Conservation (phyloP, 2,113 vertebrate genomes). For the Upupa epops region DNA sequence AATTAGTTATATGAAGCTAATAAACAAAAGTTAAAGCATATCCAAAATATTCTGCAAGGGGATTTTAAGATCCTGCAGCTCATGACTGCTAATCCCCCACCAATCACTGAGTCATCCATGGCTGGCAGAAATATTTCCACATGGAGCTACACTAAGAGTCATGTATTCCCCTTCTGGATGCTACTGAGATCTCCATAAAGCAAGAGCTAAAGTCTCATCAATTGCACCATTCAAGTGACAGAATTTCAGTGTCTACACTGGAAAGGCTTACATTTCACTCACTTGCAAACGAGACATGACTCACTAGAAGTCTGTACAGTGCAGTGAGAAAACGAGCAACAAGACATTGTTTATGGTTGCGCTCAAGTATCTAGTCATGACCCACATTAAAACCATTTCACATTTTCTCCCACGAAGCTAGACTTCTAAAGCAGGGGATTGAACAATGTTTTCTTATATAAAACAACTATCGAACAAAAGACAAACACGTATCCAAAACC, state of each 20-base stretch:
- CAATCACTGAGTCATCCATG: background rate
- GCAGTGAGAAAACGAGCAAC: background rate
- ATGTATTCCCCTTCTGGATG: background rate
- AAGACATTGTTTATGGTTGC: background rate
- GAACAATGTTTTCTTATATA: background rate
- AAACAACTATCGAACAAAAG: background rate
- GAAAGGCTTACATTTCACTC: background rate
- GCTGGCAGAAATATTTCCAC: conserved; percentile 16
- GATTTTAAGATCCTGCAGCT: background rate
- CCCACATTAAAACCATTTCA: background rate
- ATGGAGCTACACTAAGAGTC: background rate
- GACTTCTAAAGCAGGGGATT: background rate
- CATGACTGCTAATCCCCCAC: conserved; percentile 1
- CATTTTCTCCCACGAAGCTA: background rate
- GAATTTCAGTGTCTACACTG: conserved; percentile 14
- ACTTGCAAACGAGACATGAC: background rate
- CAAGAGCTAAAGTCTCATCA: background rate
- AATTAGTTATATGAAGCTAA: conserved; percentile 13
- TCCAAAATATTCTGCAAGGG: background rate
- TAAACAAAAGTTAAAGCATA: background rate
- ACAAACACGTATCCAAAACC: background rate
- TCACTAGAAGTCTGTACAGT: background rate
- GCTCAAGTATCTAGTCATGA: background rate
- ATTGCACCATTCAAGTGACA: background rate
- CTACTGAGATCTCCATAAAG: background rate